Base-by-base conservation (phyloP, 2,888 invertebrate genomes). In the Phrixothrix hirtus region DNA sequence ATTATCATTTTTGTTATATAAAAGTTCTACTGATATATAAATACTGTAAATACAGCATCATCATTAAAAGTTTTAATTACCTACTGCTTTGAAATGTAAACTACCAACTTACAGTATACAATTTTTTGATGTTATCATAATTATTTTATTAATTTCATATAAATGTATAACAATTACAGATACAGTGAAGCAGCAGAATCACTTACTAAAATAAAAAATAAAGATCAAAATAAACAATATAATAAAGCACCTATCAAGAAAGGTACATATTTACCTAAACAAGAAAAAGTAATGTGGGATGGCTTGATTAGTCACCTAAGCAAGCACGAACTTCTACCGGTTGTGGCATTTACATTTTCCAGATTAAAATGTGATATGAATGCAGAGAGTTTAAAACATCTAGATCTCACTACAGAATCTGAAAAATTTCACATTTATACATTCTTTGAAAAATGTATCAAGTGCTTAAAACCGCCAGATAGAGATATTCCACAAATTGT, bases 271-370 rank as follows among this genome's bases (percentile, higher is more conserved):
- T 26, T 58, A 57, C 79, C 80, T 0, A 85, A 86, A 67, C 86
- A 90, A 65, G 94, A 95, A 61, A 88, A 87, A 68, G 87, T 86
- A 0, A 83, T 89, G 70, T 94, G 92, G 89, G 81, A 85, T 26
- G 87, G 88, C 1, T 80, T 95, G 37, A 84, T 97, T 30, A 87
- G 89, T 61, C 90, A 93, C 76, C 80, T 99, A 41, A 36, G 30
- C 13, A 83, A 85, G 54, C 82, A 86, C 53, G 88, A 95, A 63
- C 87, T 93, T 69, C 78, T 99, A 44, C 99, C 99, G 0, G 92
- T 93, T 0, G 95, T 99, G 0, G 89, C 92, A 0, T 99, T 99
- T 71, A 94, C 93, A 0, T 83, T 99, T 60, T 97, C 97, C 0
- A 80, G 94, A 58, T 89, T 84, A 63, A 83, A 89, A 72, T 95